Percentiles rank a stretch among this genome's conserved stretches.
These are phyloP conservation scores for Montipora capitata DNA, from an alignment of 92 coral and sea anemone genomes.

Conservation along the genomic window DNA sequence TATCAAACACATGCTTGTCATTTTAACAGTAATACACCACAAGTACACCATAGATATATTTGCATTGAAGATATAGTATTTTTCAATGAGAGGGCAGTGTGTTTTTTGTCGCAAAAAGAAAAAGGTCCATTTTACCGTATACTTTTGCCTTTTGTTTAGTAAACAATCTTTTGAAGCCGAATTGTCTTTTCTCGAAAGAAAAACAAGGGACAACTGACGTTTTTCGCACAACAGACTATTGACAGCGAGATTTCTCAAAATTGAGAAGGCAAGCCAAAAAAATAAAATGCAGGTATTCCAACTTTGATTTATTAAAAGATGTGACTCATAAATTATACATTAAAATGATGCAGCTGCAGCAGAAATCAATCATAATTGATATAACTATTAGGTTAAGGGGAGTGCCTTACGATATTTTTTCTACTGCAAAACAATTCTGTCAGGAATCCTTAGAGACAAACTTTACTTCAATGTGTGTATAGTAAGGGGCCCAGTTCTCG, in stretches of 20 bases:
- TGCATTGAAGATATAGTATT: conserved; percentile 16
- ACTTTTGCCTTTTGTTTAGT: background rate
- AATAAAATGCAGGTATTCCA: background rate
- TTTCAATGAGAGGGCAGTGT: background rate
- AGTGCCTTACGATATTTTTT: background rate
- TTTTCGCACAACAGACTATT: too few relatives aligned
- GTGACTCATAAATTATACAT: conserved; percentile 7
- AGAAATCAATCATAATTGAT: background rate
- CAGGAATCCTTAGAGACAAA: too few relatives aligned
- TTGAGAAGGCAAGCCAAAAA: background rate
- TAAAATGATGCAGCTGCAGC: background rate
- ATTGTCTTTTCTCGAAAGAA: background rate
- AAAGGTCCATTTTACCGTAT: background rate
- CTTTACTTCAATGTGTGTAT: too few relatives aligned
- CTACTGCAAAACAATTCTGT: too few relatives aligned
- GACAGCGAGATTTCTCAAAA: background rate
- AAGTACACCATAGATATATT: conserved; percentile 9
- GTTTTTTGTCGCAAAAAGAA: background rate
- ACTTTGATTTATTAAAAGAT: background rate
- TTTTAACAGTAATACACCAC: conserved; percentile 13
- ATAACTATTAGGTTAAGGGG: background rate
- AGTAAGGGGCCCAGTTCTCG: too few relatives aligned
- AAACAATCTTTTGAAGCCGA: background rate
- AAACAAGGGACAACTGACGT: background rate
- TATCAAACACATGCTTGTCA: conserved; percentile 50